phyloP scores from a whole-genome alignment of 1,140 invertebrate species.

The Octopus bimaculoides region DNA sequence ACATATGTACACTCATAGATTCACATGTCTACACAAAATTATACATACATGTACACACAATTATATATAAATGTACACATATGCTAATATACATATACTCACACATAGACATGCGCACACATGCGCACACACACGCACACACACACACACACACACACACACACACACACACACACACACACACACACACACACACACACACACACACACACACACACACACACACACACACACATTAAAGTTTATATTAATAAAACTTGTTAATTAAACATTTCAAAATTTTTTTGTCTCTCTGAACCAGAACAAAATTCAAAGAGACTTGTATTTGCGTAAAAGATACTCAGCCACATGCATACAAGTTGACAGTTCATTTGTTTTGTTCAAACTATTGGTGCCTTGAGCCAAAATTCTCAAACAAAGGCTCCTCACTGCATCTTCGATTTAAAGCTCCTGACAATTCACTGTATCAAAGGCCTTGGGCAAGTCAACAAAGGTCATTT shows the following conservation, averaged over 20 bases:
- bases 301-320: too few relatives aligned
- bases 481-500: too few relatives aligned
- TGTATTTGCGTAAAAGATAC: too few relatives aligned
- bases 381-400: too few relatives aligned
- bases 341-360: too few relatives aligned
- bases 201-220: not conserved
- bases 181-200: not conserved
- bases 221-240: not conserved
- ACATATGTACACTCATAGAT: not conserved
- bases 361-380: too few relatives aligned
- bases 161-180: not conserved
- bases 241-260: not conserved
- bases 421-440: too few relatives aligned
- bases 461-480: too few relatives aligned
- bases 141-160: not conserved
- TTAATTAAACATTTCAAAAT: too few relatives aligned
- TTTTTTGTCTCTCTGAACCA: too few relatives aligned
- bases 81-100: not conserved
- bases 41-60: not conserved
- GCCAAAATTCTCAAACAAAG: too few relatives aligned
- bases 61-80: not conserved
- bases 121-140: not conserved
- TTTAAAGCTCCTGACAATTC: too few relatives aligned
- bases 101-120: not conserved
- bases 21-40: not conserved